Evolutionary conservation across 2,888 invertebrate genomes (phyloP).

Genomic region (Anarsia innoxiella): DNA sequence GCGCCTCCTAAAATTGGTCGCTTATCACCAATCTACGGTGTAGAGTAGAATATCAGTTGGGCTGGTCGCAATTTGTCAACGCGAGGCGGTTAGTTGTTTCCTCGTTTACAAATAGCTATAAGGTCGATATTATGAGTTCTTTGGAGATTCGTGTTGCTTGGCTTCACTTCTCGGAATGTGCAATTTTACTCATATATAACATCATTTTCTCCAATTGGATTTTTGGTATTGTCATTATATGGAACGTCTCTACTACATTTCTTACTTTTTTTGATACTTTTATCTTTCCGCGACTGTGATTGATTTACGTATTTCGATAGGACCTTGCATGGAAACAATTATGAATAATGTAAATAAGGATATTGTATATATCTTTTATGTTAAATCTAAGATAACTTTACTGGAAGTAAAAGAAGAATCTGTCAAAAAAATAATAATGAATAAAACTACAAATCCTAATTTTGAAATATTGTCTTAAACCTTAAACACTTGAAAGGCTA

Average conservation of each 20-base stretch:
- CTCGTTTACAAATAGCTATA: conserved; percentile 40
- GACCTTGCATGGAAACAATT: too few species aligned
- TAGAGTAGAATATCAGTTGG: conserved; percentile 64
- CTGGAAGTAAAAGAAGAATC: too few species aligned
- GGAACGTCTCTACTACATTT: conserved; percentile 3
- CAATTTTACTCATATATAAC: conserved; percentile 3
- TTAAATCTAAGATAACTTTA: too few species aligned
- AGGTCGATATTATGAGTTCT: conserved; percentile 19
- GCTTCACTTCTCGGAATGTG: conserved; percentile 3
- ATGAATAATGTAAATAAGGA: too few species aligned
- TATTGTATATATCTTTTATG: too few species aligned
- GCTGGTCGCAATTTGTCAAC: conserved; percentile 67
- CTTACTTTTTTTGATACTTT: conserved; percentile 4
- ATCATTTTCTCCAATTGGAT: conserved; percentile 10
- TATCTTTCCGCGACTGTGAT: too few species aligned
- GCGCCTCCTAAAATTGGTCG: conserved; percentile 75
- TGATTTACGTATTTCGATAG: too few species aligned
- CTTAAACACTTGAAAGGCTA: too few species aligned
- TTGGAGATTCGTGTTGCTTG: conserved; percentile 9
- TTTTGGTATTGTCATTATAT: conserved; percentile 7
- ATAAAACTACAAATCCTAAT: too few species aligned
- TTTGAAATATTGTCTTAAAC: too few species aligned
- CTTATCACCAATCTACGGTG: conserved; percentile 73
- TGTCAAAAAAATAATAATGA: too few species aligned
- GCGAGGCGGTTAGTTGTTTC: conserved; percentile 44